Evolutionary conservation across 2,888 invertebrate species (phyloP).

Genomic region (Scotopteryx bipunctaria): DNA sequence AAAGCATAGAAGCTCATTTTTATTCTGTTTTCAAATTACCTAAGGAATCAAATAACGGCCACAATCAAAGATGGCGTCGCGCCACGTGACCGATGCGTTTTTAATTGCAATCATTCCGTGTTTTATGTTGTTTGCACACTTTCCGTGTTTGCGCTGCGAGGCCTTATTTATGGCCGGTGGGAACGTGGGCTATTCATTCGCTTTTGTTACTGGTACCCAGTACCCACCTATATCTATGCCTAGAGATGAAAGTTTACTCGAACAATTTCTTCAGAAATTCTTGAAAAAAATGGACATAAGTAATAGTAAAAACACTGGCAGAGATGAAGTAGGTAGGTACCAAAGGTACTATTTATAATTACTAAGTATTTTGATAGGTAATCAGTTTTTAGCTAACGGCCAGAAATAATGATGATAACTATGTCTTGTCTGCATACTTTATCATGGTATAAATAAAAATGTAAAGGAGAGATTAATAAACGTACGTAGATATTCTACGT

Average conservation of each 20-base stretch:
- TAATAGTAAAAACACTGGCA: too few relatives aligned
- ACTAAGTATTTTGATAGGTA: too few relatives aligned
- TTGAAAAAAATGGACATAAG: too few relatives aligned
- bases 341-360: neutral
- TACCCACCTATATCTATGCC: constrained; percentile 4
- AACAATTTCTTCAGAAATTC: neutral
- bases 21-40: constrained; percentile 6
- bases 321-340: neutral
- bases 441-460: neutral
- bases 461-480: neutral
- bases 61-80: constrained; percentile 67
- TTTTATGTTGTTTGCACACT: constrained; percentile 81
- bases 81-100: constrained; percentile 80
- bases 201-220: constrained; percentile 40
- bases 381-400: neutral
- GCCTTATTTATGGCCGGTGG: constrained; percentile 79
- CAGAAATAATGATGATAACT: neutral
- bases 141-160: constrained; percentile 70
- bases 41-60: constrained; percentile 42
- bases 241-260: neutral
- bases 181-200: constrained; percentile 68
- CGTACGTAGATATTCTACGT: neutral
- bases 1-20: too few relatives aligned
- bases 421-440: neutral
- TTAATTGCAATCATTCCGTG: constrained; percentile 83